Evolutionary conservation across 1,140 invertebrate species (phyloP).

Genomic region (Palaemon carinicauda): DNA sequence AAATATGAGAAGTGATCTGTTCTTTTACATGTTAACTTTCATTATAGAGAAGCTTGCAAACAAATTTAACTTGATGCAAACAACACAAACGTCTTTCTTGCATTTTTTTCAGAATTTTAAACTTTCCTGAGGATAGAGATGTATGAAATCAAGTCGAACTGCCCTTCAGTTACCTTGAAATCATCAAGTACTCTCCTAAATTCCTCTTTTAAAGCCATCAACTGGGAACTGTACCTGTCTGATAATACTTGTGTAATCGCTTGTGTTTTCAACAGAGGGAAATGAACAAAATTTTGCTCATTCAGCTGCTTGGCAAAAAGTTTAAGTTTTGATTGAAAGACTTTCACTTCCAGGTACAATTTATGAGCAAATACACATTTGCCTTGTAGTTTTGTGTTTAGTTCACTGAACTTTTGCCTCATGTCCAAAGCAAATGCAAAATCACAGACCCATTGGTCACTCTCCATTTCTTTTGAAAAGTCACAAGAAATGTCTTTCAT

Average conservation of each 20-base stretch:
- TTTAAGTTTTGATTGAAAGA: slow-evolving; percentile 34
- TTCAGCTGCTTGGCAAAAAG: slow-evolving; percentile 30
- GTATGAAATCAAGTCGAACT: slow-evolving; percentile 11
- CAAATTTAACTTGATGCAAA: slow-evolving; percentile 22
- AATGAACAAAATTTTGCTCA: slow-evolving; percentile 30
- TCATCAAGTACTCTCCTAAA: slow-evolving; percentile 21
- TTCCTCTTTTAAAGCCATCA: too few relatives aligned
- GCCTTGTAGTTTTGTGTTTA: slow-evolving; percentile 34
- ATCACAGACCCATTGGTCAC: slow-evolving; percentile 22
- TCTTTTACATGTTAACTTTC: slow-evolving; percentile 24
- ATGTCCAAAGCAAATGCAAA: slow-evolving; percentile 33
- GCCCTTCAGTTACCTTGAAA: slow-evolving; percentile 23
- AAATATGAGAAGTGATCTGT: slow-evolving; percentile 20
- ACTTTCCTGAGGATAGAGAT: background rate
- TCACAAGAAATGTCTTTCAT: too few relatives aligned
- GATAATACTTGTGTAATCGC: too few relatives aligned
- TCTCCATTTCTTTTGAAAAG: too few relatives aligned
- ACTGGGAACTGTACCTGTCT: too few relatives aligned
- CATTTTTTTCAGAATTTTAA: slow-evolving; percentile 5
- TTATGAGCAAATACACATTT: slow-evolving; percentile 32
- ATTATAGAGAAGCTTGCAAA: slow-evolving; percentile 13
- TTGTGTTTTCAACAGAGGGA: too few relatives aligned
- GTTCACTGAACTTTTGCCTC: slow-evolving; percentile 24
- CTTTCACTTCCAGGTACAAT: slow-evolving; percentile 33
- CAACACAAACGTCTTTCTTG: slow-evolving; percentile 22